phyloP scores from a whole-genome alignment of 2,797 vertebrate genomes.

The Champsocephalus esox region DNA sequence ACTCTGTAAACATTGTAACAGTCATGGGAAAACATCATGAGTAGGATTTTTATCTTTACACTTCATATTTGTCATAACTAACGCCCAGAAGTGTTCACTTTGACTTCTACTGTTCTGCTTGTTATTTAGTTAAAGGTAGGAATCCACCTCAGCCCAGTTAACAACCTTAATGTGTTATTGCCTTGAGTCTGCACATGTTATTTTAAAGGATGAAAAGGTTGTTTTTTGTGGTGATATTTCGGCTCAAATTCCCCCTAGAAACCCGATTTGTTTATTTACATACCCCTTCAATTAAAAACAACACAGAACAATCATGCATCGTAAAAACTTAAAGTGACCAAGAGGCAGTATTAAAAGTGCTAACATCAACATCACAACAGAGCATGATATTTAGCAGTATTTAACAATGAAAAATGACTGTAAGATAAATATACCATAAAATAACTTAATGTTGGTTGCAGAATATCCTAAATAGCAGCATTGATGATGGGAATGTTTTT shows the following conservation, averaged over 20 bases:
- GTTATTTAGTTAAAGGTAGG: neutral
- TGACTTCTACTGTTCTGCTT: neutral
- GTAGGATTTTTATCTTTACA: constrained; percentile 3
- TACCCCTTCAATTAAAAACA: neutral
- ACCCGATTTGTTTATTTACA: neutral
- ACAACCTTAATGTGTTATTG: neutral
- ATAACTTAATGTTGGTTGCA: too few species aligned
- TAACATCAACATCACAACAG: too few species aligned
- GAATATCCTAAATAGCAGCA: too few species aligned
- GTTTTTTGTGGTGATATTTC: neutral
- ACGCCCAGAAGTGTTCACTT: constrained; percentile 5
- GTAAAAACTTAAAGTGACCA: too few species aligned
- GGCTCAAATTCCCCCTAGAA: neutral
- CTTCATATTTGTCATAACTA: constrained; percentile 8
- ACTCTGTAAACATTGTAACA: constrained; percentile 4
- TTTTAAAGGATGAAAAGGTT: neutral
- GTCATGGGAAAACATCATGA: constrained; percentile 6
- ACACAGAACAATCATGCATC: neutral
- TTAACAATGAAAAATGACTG: too few species aligned
- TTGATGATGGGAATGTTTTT: too few species aligned
- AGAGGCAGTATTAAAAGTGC: too few species aligned
- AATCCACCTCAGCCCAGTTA: neutral
- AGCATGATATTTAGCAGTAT: too few species aligned
- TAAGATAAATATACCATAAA: too few species aligned
- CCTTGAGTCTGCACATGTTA: neutral